Base-by-base conservation (phyloP, 2,797 vertebrate genomes). In the Myoxocephalus aenaeus region DNA sequence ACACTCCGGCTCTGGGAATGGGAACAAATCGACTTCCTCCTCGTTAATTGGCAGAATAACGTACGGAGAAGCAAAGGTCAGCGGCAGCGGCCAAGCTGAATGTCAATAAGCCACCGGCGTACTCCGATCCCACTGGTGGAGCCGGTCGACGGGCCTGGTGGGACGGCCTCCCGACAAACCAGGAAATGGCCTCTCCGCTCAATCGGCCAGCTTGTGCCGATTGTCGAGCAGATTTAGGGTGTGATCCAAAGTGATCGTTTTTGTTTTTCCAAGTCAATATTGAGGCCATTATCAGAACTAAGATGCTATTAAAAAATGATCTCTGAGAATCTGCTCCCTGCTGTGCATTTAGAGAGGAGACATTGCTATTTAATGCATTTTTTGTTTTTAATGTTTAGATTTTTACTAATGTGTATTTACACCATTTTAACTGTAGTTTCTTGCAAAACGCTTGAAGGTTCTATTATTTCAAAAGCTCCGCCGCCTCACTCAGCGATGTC, bases 21-120 rank as follows among this genome's bases (percentile, higher is more conserved):
- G 25, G 59, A 14, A 44, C n/a, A 65, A 79, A 90, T 88, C 25
- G 32, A 86, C 83, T 56, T 69, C 46, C 59, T 86, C 73, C 74
- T 84, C 77, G 84, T 87, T 88, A 88, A 77, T 11, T 27, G 71
- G 76, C 63, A 73, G 62, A 64, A 78, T 65, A 87, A 82, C 65
- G 25, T 77, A 79, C 25, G 44, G 61, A 77, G 84, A 70, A 75
- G 71, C 66, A 34, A 92, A 90, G 90, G 87, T 90, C 87, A 82
- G 68, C 65, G 10, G 22, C 53, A 48, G 71, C 1, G 61, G 75
- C 58, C 72, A 40, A 70, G 75, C 80, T 85, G 80, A 89, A 84
- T 80, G 75, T 81, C 70, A 86, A 88, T 86, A 79, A 69, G 22
- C 79, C 29, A 46, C 44, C 29, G 3, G 70, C 0, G 4, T 17